Conservation (phyloP, 2,797 vertebrate species). For the Melanotaenia boesemani region DNA sequence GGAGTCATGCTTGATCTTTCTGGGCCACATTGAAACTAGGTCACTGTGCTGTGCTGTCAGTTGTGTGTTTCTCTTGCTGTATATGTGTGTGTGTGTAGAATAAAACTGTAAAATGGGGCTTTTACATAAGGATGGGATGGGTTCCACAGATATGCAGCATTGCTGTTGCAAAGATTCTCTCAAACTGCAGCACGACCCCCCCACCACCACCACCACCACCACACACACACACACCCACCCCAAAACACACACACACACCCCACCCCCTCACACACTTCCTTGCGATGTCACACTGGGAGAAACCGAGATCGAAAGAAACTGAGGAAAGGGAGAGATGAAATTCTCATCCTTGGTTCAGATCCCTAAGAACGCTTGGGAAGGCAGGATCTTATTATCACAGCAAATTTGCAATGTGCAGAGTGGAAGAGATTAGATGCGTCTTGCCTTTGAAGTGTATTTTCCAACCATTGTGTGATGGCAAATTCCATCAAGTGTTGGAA, state of each 20-base stretch:
- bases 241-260: neutral
- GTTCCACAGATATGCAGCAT: constrained; percentile 60
- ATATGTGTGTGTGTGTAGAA: constrained; percentile 41
- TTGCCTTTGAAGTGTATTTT: constrained; percentile 82
- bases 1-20: constrained; percentile 80
- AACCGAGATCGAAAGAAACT: constrained; percentile 35
- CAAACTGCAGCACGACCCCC: constrained; percentile 61
- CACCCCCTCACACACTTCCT: constrained; percentile 6
- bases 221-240: neutral
- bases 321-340: constrained; percentile 67
- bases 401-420: constrained; percentile 75
- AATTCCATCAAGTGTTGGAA: constrained; percentile 82
- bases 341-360: constrained; percentile 78
- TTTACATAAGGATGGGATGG: constrained; percentile 80
- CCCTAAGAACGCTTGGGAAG: constrained; percentile 76
- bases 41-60: constrained; percentile 79
- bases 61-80: constrained; percentile 33
- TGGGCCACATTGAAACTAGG: constrained; percentile 83
- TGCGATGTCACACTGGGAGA: constrained; percentile 43
- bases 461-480: constrained; percentile 77
- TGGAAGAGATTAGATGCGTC: constrained; percentile 81
- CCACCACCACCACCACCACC: too few relatives aligned
- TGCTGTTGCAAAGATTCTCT: constrained; percentile 76
- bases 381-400: constrained; percentile 80
- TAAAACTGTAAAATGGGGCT: constrained; percentile 74